phyloP scores from a whole-genome alignment of 2,888 invertebrate genomes.

The Cantharis rustica region DNA sequence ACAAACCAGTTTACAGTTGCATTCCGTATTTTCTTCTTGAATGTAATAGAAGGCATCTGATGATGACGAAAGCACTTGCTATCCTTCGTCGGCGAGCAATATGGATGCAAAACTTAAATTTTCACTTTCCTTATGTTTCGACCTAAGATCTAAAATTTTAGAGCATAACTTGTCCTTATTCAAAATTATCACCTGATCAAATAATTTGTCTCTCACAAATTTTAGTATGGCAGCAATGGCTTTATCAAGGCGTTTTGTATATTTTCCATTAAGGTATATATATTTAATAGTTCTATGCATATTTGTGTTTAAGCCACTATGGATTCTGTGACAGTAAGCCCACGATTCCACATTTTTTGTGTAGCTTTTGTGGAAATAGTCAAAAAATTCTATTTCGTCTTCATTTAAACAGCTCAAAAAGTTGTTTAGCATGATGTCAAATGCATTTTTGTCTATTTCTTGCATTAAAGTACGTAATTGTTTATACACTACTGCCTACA shows the following conservation, averaged over 20 bases:
- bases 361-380: no score
- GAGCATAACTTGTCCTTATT: slow-evolving; percentile 20
- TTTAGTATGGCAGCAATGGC: slow-evolving; percentile 33
- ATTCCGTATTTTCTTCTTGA: not conserved
- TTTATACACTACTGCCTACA: no score
- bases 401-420: no score
- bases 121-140: slow-evolving; percentile 13
- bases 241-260: slow-evolving; percentile 35
- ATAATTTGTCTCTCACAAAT: slow-evolving; percentile 35
- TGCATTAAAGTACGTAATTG: no score
- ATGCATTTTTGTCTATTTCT: no score
- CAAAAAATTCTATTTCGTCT: no score
- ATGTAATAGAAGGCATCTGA: not conserved
- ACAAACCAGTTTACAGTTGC: slow-evolving; percentile 13
- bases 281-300: slow-evolving; percentile 29
- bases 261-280: slow-evolving; percentile 35
- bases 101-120: not conserved
- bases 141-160: slow-evolving; percentile 9
- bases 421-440: no score
- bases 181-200: slow-evolving; percentile 31
- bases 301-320: no score
- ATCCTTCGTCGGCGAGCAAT: not conserved
- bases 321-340: no score
- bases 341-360: no score
- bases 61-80: not conserved